These are phyloP conservation scores for Pterophyllum scalare DNA, from an alignment of 2,113 vertebrate species.

Conservation along the genomic window DNA sequence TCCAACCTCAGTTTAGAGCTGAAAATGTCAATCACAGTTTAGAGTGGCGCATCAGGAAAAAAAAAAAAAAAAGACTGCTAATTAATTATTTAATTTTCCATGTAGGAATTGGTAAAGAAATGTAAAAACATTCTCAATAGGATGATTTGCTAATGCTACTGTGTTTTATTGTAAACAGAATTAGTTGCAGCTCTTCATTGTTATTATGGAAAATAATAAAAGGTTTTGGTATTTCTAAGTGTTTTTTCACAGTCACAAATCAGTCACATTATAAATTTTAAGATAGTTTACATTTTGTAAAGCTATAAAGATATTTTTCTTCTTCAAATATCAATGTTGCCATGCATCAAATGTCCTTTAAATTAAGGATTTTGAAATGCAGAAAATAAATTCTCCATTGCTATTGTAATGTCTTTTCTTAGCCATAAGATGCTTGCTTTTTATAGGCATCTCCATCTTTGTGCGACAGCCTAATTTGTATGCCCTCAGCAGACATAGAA, in stretches of 20 bases:
- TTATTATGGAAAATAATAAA: background rate
- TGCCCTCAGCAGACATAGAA: slow-evolving; percentile 34
- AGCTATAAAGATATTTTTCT: background rate
- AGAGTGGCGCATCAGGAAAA: too few relatives aligned
- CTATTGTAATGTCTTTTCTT: slow-evolving; percentile 3
- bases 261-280: background rate
- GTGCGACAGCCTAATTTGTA: slow-evolving; percentile 41
- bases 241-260: background rate
- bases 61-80: too few relatives aligned
- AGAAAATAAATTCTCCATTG: background rate
- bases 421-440: slow-evolving; percentile 1
- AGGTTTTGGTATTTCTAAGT: background rate
- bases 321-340: background rate
- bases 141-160: background rate
- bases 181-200: background rate
- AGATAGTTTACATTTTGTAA: background rate
- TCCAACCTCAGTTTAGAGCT: background rate
- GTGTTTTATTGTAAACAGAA: background rate
- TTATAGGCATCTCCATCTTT: background rate
- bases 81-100: background rate
- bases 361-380: background rate
- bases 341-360: background rate
- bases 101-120: background rate
- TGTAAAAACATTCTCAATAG: background rate
- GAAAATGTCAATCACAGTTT: background rate